Evolutionary conservation across 2,888 invertebrate genomes (phyloP).

Genomic region (Megalurothrips usitatus): DNA sequence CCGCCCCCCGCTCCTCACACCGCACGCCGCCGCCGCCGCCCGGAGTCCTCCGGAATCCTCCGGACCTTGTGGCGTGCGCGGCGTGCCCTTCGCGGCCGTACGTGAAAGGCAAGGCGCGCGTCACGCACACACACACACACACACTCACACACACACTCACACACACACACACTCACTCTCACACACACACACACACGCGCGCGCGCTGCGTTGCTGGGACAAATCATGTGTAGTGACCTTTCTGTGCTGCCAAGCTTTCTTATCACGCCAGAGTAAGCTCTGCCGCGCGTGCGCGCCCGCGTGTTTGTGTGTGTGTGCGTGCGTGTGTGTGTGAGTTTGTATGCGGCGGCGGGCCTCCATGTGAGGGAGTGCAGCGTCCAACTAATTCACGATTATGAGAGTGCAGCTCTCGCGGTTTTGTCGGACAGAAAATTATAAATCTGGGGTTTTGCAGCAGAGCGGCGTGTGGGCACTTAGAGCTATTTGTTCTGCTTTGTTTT

Average conservation of each 20-base stretch:
- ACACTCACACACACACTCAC: too few relatives aligned
- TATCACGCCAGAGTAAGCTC: not conserved
- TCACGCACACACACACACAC: too few relatives aligned
- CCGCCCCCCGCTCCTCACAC: too few relatives aligned
- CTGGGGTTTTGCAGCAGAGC: too few relatives aligned
- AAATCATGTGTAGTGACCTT: slow-evolving; percentile 15
- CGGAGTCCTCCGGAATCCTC: too few relatives aligned
- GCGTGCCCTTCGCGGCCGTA: not conserved
- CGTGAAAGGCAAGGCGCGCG: not conserved
- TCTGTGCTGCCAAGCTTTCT: slow-evolving; percentile 1
- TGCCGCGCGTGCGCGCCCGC: not conserved
- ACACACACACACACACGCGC: not conserved
- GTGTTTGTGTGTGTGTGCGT: not conserved
- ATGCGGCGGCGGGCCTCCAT: not conserved
- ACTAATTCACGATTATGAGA: too few relatives aligned
- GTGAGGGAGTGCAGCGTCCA: too few relatives aligned
- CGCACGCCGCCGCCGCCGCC: too few relatives aligned
- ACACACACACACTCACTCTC: not conserved
- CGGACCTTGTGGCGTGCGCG: not conserved
- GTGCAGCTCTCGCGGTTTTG: too few relatives aligned
- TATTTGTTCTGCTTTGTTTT: too few relatives aligned
- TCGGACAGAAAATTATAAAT: too few relatives aligned
- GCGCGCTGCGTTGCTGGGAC: not conserved
- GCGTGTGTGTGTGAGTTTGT: not conserved
- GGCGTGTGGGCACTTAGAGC: too few relatives aligned